A percentile compares a stretch with the other conserved stretches of the same genome.
phyloP scores from a whole-genome alignment of 2,888 invertebrate genomes.

The Trichopria drosophilae region DNA sequence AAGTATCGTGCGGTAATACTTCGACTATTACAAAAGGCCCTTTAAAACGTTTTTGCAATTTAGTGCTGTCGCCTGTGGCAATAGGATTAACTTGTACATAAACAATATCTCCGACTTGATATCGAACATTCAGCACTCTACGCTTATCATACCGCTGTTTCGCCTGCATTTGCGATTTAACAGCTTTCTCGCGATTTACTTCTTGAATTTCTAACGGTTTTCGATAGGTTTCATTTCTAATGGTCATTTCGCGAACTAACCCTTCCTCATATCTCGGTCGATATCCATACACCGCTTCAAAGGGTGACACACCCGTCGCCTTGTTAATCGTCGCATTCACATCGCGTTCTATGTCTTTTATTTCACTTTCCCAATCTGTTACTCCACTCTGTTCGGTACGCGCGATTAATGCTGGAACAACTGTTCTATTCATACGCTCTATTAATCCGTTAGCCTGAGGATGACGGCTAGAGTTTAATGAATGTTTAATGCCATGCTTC shows the following conservation, averaged over 20 bases:
- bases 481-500: constrained; percentile 26
- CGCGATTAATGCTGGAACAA: constrained; percentile 25
- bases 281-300: constrained; percentile 29
- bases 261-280: constrained; percentile 24
- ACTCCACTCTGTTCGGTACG: constrained; percentile 15
- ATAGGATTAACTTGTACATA: constrained; percentile 5
- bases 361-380: constrained; percentile 27
- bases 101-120: constrained; percentile 20
- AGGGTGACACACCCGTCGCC: constrained; percentile 29
- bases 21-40: constrained; percentile 16
- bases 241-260: background rate
- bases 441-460: too few species aligned
- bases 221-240: background rate
- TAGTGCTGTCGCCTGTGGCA: constrained; percentile 21
- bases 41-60: constrained; percentile 8
- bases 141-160: constrained; percentile 19
- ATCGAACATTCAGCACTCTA: constrained; percentile 8
- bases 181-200: too few species aligned
- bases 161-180: constrained; percentile 15
- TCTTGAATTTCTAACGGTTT: too few species aligned
- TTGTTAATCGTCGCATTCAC: constrained; percentile 27
- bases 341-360: constrained; percentile 20
- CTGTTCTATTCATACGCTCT: too few species aligned
- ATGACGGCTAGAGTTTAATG: too few species aligned
- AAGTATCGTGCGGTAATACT: constrained; percentile 15